These are phyloP conservation scores for Mycetomoellerius zeteki DNA, from an alignment of 1,140 invertebrate species.

Conservation along the genomic window DNA sequence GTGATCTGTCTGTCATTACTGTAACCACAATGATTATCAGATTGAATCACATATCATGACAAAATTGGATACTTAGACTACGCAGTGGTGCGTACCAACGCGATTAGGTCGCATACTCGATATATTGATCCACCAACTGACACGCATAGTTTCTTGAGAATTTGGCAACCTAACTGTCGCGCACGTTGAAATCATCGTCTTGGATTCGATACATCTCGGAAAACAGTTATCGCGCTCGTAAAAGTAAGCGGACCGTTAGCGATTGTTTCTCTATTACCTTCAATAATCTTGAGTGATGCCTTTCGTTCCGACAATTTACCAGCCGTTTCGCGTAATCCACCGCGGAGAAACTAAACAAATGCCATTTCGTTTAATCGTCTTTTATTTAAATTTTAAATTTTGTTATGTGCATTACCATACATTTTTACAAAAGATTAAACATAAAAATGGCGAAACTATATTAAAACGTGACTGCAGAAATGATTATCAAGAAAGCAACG, in stretches of 20 bases:
- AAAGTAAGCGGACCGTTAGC: constrained; percentile 39
- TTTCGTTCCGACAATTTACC: constrained; percentile 55
- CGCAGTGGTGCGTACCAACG: background rate
- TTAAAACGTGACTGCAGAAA: background rate
- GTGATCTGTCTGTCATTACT: background rate
- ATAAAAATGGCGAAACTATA: background rate
- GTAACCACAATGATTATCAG: background rate
- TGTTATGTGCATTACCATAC: too few species aligned
- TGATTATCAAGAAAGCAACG: background rate
- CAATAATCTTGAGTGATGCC: constrained; percentile 44
- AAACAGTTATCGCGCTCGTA: constrained; percentile 55
- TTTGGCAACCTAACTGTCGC: constrained; percentile 13
- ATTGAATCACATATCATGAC: background rate
- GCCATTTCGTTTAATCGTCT: background rate
- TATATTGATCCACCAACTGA: constrained; percentile 20
- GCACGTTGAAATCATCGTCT: constrained; percentile 10
- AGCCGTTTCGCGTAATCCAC: constrained; percentile 20
- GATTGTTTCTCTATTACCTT: constrained; percentile 54
- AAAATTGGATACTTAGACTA: background rate
- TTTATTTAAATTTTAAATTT: background rate
- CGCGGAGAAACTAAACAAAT: constrained; percentile 23
- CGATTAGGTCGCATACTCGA: constrained; percentile 27
- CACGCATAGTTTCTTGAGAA: constrained; percentile 46
- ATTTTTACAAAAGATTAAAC: background rate
- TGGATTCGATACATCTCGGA: constrained; percentile 30